phyloP scores from a whole-genome alignment of 2,113 vertebrate species.

The Labrus mixtus region DNA sequence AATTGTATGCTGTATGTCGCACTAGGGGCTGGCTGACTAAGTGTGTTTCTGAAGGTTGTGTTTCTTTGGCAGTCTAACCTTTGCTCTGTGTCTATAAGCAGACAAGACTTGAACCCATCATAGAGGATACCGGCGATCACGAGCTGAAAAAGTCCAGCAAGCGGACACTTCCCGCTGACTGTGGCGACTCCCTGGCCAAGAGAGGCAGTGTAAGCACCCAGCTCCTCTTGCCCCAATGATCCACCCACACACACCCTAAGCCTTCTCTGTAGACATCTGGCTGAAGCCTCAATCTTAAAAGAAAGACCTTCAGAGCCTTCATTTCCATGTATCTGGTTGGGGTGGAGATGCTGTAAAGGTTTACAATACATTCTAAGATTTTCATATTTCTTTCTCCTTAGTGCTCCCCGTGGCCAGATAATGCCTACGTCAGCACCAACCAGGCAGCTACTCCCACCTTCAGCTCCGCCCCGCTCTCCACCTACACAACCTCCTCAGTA shows the following conservation, averaged over 20 bases:
- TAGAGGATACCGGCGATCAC: conserved; percentile 97
- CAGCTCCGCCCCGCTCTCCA: conserved; percentile 86
- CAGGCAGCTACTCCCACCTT: conserved; percentile 89
- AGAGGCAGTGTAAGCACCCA: conserved; percentile 97
- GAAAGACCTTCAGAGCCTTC: not conserved
- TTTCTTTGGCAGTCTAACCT: conserved; percentile 33
- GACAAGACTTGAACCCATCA: conserved; percentile 99
- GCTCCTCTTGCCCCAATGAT: conserved; percentile 76
- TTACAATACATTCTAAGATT: conserved; percentile 8
- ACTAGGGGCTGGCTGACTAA: too few relatives aligned
- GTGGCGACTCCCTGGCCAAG: conserved; percentile 99
- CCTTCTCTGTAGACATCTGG: not conserved
- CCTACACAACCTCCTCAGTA: conserved; percentile 85
- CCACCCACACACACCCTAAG: conserved; percentile 5
- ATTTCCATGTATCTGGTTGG: conserved; percentile 11
- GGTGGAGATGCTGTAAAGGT: conserved; percentile 19
- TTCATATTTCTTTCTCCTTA: conserved; percentile 59
- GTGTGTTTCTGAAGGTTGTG: conserved; percentile 2
- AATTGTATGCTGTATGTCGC: too few relatives aligned
- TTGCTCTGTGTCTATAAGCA: conserved; percentile 85
- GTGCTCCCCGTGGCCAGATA: conserved; percentile 95
- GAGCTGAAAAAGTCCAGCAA: conserved; percentile 99
- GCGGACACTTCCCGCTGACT: conserved; percentile 98
- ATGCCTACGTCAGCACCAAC: conserved; percentile 88
- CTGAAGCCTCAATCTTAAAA: not conserved